Percentiles rank a stretch among this genome's conserved stretches.
phyloP scores from a whole-genome alignment of 2,888 invertebrate genomes.

The Sinhomidia bicolor region DNA sequence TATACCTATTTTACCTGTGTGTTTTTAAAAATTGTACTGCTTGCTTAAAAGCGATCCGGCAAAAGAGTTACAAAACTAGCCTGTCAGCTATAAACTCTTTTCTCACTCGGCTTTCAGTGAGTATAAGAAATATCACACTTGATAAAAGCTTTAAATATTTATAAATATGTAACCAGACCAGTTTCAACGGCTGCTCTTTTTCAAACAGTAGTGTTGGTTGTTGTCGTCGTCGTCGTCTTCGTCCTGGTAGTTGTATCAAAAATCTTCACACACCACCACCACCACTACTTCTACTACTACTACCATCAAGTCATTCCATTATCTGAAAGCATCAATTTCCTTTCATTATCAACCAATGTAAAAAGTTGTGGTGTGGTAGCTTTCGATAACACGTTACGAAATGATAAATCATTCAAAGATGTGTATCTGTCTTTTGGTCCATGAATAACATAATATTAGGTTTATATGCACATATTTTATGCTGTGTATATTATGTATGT shows the following conservation, averaged over 20 bases:
- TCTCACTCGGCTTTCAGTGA: not conserved
- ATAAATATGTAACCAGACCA: constrained; percentile 68
- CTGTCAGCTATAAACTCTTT: constrained; percentile 42
- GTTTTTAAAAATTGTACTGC: not conserved
- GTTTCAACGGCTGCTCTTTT: constrained; percentile 54
- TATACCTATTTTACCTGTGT: not conserved
- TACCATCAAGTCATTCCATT: constrained; percentile 40
- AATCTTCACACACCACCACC: not conserved
- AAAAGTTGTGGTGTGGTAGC: constrained; percentile 66
- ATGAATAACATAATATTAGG: too few relatives aligned
- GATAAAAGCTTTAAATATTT: constrained; percentile 61
- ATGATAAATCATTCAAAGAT: constrained; percentile 71
- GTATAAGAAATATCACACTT: constrained; percentile 62
- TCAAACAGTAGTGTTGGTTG: too few relatives aligned
- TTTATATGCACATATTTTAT: too few relatives aligned
- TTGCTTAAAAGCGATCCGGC: constrained; percentile 29
- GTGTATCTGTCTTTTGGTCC: too few relatives aligned
- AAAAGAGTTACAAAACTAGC: constrained; percentile 65
- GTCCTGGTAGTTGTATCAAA: too few relatives aligned
- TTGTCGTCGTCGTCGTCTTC: not conserved
- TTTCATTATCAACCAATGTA: constrained; percentile 71
- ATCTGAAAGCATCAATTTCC: constrained; percentile 64
- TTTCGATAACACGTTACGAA: constrained; percentile 72
- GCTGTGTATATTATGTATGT: too few relatives aligned
- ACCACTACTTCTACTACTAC: not conserved